Evolutionary conservation across 1,140 invertebrate species (phyloP).

Genomic region (Berghia stephanieae): DNA sequence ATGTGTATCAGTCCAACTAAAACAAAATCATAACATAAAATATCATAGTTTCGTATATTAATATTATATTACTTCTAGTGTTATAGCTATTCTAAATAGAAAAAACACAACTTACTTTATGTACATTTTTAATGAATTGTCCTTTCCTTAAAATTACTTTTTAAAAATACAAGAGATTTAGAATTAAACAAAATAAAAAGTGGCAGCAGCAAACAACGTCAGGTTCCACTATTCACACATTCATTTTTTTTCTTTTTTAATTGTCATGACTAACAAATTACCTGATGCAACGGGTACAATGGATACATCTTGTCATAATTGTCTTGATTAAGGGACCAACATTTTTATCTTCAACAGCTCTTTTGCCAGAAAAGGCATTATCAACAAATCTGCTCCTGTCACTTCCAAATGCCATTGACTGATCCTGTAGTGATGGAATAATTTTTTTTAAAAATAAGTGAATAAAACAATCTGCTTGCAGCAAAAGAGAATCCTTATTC

Average conservation of each 20-base stretch:
- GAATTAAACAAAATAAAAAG: not conserved
- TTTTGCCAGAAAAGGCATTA: conserved; percentile 91
- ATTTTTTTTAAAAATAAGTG: not conserved
- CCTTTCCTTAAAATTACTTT: not conserved
- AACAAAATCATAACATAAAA: too few species aligned
- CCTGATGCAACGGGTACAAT: conserved; percentile 97
- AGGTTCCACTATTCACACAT: not conserved
- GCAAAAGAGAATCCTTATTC: too few species aligned
- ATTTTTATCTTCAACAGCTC: conserved; percentile 99
- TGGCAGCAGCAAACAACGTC: not conserved
- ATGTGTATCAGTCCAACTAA: too few species aligned
- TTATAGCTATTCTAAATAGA: too few species aligned
- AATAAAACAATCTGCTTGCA: not conserved
- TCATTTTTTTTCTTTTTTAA: too few species aligned
- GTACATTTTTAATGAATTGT: too few species aligned
- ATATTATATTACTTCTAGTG: too few species aligned
- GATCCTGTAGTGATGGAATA: conserved; percentile 88
- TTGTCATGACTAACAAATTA: conserved; percentile 46
- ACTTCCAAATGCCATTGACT: conserved; percentile 99
- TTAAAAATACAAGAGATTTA: not conserved
- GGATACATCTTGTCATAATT: conserved; percentile 99
- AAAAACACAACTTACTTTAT: too few species aligned
- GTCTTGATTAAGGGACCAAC: conserved; percentile 98
- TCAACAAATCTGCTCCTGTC: conserved; percentile 95
- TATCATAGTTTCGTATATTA: too few species aligned